Evolutionary conservation across 37 sponge, comb jelly and placozoan species (phyloP), one percentile per base, ranked within the genome.

Genomic region (Halisarca cf. caerulea): DNA sequence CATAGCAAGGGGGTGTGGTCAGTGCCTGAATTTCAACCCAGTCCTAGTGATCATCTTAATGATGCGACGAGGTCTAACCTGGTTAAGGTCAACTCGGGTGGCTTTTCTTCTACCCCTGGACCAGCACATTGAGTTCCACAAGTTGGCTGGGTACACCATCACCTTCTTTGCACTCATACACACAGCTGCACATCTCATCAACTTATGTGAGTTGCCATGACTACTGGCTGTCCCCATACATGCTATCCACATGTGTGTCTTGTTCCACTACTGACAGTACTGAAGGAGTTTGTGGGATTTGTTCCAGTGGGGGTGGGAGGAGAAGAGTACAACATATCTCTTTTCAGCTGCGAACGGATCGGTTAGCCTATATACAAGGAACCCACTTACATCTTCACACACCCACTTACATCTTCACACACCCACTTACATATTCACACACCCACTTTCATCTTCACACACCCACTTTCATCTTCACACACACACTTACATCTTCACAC

Each of bases 121-220:
- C 66, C 95, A 95, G 74, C 66, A 79, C 82, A 95, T 95, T 79
- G 92, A 95, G 73, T 86, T 95, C 14, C 95, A 95, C 88, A 95
- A 95, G 74, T 45, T 89, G 33, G 51, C 78, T 66, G 95, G 95
- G 17, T 87, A 82, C 44, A 24, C 68, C 66, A 92, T 92, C 73
- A n/a, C 80, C 55, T 2, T 91, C 39, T 89, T 89, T 43, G 79
- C 85, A 47, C 28, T 55, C 36, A 45, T 91, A 1, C 95, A 95
- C 55, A 78, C 85, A 24, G 2, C 82, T 21, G 92, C 90, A 20
- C 95, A 94, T 39, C 54, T 88, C 21, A 68, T 83, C 64, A 88
- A 94, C 62, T 60, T 91, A 6, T 83, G 95, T 94, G 45, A 90
- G 94, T 74, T 14, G n/a, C 24, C 44, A 8, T 8, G 7, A 74